Base-by-base conservation (phyloP, 64 coral and sea anemone genomes). In the Montipora efflorescens region DNA sequence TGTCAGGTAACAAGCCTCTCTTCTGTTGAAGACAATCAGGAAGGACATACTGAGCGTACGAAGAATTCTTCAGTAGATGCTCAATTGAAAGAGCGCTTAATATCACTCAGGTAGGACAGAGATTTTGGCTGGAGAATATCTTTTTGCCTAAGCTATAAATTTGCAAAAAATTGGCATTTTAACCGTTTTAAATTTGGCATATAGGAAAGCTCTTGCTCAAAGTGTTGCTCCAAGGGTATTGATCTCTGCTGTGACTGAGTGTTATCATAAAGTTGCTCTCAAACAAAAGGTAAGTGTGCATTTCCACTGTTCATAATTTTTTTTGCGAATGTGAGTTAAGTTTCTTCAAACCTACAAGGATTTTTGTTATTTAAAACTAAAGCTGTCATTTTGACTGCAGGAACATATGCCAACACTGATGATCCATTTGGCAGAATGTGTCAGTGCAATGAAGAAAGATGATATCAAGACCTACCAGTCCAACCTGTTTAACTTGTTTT, bases 401-500 rank as follows among this genome's bases (percentile, higher is more conserved):
- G 59, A 67, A 28, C 48, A 79, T 79, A 46, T 95, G 4, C 18
- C 81, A 3, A n/a, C 74, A 6, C 55, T 99, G 84, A 94, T 96
- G 74, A 66, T 47, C 47, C 22, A 96, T 4, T 47, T 99, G 11
- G 89, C 78, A 64, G 85, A 89, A 23, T 96, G 87, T 57, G 79
- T 99, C 44, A 71, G 47, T 3, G 46, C 22, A 68, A 94, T 96
- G 84, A 94, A 83, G 55, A 99, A 91, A 25, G 89, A 91, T 76
- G 95, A 99, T 62, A 80, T 99, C 7, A 99, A 91, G 13, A 76
- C 89, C 19, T 76, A 94, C 80, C 89, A 96, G 20, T 64, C 80
- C 19, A 89, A 95, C 53, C 84, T 99, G 22, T 96, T 99, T 20
- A 66, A 72, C 36, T 87, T 99, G 46, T 94, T 99, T 78, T 74